Conservation (phyloP, 1,140 invertebrate genomes). For the Stegodyphus mimosarum region DNA sequence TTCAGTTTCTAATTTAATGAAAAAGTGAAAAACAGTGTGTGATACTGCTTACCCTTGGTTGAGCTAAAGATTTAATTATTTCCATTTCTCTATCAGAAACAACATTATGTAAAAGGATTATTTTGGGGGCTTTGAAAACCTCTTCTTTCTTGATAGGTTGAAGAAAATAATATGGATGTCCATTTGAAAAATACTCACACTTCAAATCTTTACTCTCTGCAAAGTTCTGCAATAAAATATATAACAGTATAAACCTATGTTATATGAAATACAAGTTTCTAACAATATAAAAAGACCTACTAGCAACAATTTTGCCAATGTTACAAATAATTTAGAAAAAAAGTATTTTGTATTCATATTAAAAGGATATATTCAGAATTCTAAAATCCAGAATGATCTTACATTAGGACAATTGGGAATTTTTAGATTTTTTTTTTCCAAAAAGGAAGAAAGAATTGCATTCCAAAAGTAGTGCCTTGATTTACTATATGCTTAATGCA, state of each 20-base stretch:
- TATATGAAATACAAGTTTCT: too few species aligned
- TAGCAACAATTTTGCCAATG: too few species aligned
- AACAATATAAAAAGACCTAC: too few species aligned
- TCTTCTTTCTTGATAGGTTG: constrained; percentile 93
- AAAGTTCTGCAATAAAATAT: constrained; percentile 36
- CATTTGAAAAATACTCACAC: constrained; percentile 82
- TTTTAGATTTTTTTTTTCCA: too few species aligned
- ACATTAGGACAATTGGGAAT: too few species aligned
- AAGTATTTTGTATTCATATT: not conserved
- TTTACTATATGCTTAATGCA: too few species aligned
- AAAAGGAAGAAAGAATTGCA: too few species aligned
- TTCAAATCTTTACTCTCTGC: constrained; percentile 70
- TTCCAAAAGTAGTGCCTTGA: too few species aligned
- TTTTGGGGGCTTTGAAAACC: constrained; percentile 83
- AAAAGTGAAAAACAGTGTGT: not conserved
- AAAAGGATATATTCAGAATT: not conserved
- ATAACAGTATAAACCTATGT: not conserved
- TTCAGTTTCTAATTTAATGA: not conserved
- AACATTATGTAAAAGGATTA: constrained; percentile 90
- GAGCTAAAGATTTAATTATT: constrained; percentile 85
- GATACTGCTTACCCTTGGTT: constrained; percentile 77
- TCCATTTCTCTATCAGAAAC: constrained; percentile 91
- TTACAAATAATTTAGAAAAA: not conserved
- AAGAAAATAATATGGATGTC: constrained; percentile 80
- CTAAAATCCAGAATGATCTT: too few species aligned